Base-by-base conservation (phyloP, 2,113 vertebrate genomes). In the Corythornis madagascariensis region DNA sequence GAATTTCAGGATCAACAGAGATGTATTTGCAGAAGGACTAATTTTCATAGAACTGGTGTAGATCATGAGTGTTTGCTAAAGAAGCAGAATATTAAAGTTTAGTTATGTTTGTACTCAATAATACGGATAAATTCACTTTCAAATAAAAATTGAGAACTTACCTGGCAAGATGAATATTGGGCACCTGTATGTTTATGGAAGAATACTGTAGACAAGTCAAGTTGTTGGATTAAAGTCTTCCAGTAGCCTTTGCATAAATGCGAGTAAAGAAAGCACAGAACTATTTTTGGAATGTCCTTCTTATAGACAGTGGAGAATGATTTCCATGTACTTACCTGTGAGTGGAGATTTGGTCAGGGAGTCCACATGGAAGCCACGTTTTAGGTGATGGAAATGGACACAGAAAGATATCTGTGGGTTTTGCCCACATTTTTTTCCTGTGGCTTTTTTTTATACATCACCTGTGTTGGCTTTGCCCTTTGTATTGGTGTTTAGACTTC, bases 311-410 rank as follows among this genome's bases (percentile, higher is more conserved):
- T 25, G 28, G 52, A 66, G 25, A 70, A 55, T 20, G 12, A 53
- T 73, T 92, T 92, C 35, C 11, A 11, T 15, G n/a, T 25, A 38
- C 56, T 73, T 25, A 40, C 35, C 14, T 1, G 4, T 35, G 31
- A 9, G 21, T 71, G 43, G 26, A 64, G 29, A 5, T 48, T 81
- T 81, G 42, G 7, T 60, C 10, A 10, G 26, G 56, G 15, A 3
- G 7, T 21, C 45, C 24, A 22, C 3, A 1, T 1, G 50, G 15
- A 43, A 60, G 35, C 24, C 42, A 21, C 0, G 0, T 40, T 31
- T 56, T 38, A 56, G 9, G 33, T 38, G 69, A 16, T 76, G 33
- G 28, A 55, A 76, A 47, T 10, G 8, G 14, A 24, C 25, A 9
- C 12, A 26, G 28, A 28, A 64, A 52, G 53, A 52, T 57, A 42